Base-by-base conservation (phyloP, 1,140 invertebrate species). In the Vanessa tameamea region DNA sequence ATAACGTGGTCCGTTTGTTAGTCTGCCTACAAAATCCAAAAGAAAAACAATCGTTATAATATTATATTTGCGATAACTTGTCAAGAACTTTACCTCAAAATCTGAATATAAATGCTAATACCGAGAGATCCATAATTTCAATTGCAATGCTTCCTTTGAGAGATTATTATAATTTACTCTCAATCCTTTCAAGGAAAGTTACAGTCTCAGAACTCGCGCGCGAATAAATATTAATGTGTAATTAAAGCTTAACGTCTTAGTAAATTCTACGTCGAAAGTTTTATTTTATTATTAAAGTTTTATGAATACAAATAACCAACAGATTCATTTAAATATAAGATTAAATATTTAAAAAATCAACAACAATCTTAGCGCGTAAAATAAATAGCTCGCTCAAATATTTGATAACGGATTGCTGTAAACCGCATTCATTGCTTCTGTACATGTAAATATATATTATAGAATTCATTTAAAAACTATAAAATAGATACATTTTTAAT, bases 51-150 rank as follows among this genome's bases (percentile, higher is more conserved):
- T 43, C 2, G n/a, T 61, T 57, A 67, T 82, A 80, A 74, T 68
- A 78, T 82, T 83, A 87, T 80, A 82, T 81, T 83, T 86, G 77
- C 72, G 82, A 82, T 77, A 82, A 87, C 86, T 84, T 16, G 53
- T 57, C 23, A 88, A 82, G 88, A 88, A 88, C 86, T 90, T 86
- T 82, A 84, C 80, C 84, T 79, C 78, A 71, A 84, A 90, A 84
- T 86, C 84, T 87, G 86, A 88, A 88, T 88, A 86, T 88, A 90
- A 88, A 90, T 90, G 87, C 81, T 84, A 89, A 88, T 86, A 73
- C 80, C 76, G 78, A 72, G 83, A 83, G 83, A 89, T 87, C 86
- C 86, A 88, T 88, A 89, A 85, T 88, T 87, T 84, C 86, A 87
- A 88, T 87, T 82, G 81, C 71, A 77, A 73, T 77, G 71, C 80